Evolutionary conservation across 1,140 invertebrate genomes (phyloP), one percentile per base, ranked within the genome.

Genomic region (Lysiphlebus fabarum): DNA sequence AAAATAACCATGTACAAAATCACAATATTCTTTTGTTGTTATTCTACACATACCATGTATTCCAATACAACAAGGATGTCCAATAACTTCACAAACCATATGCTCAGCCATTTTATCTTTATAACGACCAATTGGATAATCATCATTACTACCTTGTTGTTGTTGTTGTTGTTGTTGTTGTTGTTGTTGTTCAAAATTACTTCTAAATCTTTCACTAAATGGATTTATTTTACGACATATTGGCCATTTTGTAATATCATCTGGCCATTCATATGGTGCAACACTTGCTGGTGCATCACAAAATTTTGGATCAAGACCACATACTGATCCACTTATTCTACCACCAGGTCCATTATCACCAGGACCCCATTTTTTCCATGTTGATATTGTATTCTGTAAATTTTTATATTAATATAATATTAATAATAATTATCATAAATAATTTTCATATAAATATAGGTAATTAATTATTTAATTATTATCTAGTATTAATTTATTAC

Each of bases 161-260:
- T n/a, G n/a, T n/a, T n/a, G n/a, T n/a, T n/a, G n/a, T n/a, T n/a
- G n/a, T n/a, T n/a, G n/a, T n/a, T n/a, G n/a, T n/a, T n/a, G n/a
- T n/a, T n/a, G n/a, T n/a, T n/a, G n/a, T n/a, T 67, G 71, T 7
- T 61, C 70, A 53, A 75, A 75, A 68, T 76, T 79, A 53, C 76
- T 82, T 67, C 68, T 75, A 51, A 78, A 80, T 41, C 77, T 70
- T 62, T 80, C 74, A 65, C 71, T 80, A 49, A 77, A 78, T 8
- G 82, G 81, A 73, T 86, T 86, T 0, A 83, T 89, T 78, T 94
- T 94, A 26, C 92, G 83, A 68, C 92, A 95, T 60, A 94, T 95
- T 12, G 97, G 97, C 98, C 97, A 99, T 75, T 98, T 95, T 10
- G 96, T 98, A 64, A 99, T 98, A 71, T 99, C 95, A 68, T 98